Conservation (phyloP, 2,113 vertebrate genomes). For the Dasyprocta punctata region DNA sequence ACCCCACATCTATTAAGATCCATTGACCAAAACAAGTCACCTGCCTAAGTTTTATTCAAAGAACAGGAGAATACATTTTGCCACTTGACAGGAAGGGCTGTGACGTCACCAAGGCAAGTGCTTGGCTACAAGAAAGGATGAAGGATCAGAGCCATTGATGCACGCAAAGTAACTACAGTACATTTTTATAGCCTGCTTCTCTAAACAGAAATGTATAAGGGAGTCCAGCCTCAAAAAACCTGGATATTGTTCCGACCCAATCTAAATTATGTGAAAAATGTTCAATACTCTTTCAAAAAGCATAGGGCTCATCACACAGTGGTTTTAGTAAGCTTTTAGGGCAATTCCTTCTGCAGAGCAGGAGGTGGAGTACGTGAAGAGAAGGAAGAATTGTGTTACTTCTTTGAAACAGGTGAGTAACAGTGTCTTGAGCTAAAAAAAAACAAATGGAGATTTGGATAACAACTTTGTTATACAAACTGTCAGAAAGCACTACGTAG, state of each 20-base stretch:
- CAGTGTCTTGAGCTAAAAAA: background rate
- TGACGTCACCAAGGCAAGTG: background rate
- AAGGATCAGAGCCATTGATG: background rate
- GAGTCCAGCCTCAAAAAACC: background rate
- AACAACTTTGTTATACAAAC: background rate
- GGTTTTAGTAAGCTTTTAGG: background rate
- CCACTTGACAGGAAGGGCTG: background rate
- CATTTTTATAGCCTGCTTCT: background rate
- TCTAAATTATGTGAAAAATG: background rate
- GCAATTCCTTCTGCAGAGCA: background rate
- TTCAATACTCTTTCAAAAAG: background rate
- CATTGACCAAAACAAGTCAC: background rate
- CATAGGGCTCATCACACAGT: background rate
- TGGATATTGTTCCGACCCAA: background rate
- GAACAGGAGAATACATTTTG: background rate
- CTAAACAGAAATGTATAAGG: background rate
- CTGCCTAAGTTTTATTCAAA: background rate
- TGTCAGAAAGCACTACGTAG: background rate
- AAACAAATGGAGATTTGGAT: background rate
- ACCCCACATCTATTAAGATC: background rate
- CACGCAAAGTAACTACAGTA: background rate
- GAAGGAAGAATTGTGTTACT: background rate
- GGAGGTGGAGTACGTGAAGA: background rate
- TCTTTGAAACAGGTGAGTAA: background rate
- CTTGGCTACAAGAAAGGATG: background rate